Conservation (phyloP, 2,797 vertebrate species). For the Siniperca undulata region DNA sequence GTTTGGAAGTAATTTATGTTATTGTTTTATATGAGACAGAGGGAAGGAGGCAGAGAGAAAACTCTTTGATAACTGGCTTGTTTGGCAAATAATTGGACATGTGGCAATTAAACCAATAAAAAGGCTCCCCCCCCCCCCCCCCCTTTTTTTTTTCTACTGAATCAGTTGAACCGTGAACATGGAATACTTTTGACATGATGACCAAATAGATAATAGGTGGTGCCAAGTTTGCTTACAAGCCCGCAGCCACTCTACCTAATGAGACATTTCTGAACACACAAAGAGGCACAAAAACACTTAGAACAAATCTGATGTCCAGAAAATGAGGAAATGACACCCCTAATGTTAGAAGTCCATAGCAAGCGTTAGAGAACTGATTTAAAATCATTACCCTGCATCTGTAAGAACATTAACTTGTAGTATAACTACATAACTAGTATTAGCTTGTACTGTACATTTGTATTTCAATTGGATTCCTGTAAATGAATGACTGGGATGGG, state of each 20-base stretch:
- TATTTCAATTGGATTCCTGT: background rate
- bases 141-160: background rate
- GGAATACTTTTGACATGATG: background rate
- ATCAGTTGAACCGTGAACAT: background rate
- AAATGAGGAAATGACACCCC: background rate
- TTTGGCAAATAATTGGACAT: constrained; percentile 42
- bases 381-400: constrained; percentile 1
- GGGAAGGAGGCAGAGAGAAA: background rate
- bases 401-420: background rate
- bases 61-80: constrained; percentile 21
- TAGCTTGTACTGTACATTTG: background rate
- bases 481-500: background rate
- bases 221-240: background rate
- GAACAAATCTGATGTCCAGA: background rate
- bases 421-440: background rate
- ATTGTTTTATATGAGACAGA: constrained; percentile 18
- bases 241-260: background rate
- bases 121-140: background rate
- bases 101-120: constrained; percentile 14
- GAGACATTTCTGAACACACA: background rate
- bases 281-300: background rate
- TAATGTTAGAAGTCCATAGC: background rate
- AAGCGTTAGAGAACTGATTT: background rate
- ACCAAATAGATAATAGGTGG: background rate
- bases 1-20: constrained; percentile 38